phyloP scores from a whole-genome alignment of 2,797 vertebrate species.

The Morus bassanus region DNA sequence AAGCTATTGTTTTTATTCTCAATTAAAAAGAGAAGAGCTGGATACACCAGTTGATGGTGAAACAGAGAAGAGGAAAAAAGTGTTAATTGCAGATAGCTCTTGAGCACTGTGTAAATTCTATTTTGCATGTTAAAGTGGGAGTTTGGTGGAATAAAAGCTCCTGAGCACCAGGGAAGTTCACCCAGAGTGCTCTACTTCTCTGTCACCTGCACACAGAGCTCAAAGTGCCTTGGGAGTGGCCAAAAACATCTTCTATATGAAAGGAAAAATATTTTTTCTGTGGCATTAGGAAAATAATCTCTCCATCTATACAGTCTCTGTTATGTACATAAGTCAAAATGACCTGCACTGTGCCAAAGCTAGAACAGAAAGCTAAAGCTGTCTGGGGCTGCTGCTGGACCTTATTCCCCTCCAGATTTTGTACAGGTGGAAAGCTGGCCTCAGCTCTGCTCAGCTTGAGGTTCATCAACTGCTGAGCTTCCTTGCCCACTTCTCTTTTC shows the following conservation, averaged over 20 bases:
- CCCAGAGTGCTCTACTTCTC: background rate
- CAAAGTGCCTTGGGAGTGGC: background rate
- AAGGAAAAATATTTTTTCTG: background rate
- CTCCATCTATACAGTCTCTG: background rate
- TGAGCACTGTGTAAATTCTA: background rate
- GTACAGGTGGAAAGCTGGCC: background rate
- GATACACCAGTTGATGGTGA: background rate
- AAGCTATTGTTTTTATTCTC: background rate
- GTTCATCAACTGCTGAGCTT: background rate
- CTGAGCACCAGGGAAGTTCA: background rate
- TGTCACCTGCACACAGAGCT: background rate
- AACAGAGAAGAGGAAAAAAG: background rate
- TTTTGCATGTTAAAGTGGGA: background rate
- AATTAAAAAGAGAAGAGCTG: background rate
- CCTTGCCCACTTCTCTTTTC: background rate
- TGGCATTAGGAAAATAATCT: background rate
- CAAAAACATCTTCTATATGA: background rate
- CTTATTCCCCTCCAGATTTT: background rate
- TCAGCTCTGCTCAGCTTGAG: background rate
- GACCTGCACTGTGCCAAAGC: background rate
- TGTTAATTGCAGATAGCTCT: background rate
- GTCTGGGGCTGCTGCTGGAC: background rate
- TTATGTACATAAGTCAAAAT: background rate
- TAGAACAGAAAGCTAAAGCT: background rate
- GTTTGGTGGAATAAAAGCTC: background rate